A percentile compares a stretch with the other conserved stretches of the same genome.
These are phyloP conservation scores for Solenopsis invicta DNA, from an alignment of 1,140 invertebrate genomes.

Conservation along the genomic window DNA sequence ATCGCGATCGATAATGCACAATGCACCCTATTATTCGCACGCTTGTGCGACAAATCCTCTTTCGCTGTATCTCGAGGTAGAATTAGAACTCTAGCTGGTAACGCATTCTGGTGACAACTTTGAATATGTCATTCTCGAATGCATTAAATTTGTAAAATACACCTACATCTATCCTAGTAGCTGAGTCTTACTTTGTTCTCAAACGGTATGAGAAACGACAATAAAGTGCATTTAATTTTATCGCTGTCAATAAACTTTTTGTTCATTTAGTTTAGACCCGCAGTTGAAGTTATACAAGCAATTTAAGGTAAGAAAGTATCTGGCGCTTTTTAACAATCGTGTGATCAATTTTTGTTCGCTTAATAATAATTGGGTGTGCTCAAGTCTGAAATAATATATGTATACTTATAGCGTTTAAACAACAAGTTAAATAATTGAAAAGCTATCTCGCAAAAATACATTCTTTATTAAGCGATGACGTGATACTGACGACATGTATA, in stretches of 20 bases:
- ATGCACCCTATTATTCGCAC: slow-evolving; percentile 67
- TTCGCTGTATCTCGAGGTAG: slow-evolving; percentile 67
- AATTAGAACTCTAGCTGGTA: slow-evolving; percentile 62
- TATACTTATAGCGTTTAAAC: background rate
- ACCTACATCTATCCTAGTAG: slow-evolving; percentile 51
- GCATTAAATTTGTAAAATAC: slow-evolving; percentile 75
- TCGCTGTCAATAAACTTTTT: slow-evolving; percentile 27
- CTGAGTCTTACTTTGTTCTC: slow-evolving; percentile 74
- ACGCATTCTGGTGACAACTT: background rate
- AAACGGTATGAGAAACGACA: slow-evolving; percentile 77
- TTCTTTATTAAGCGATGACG: background rate
- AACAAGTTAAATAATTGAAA: slow-evolving; percentile 11
- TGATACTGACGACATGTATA: background rate
- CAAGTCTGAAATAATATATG: background rate
- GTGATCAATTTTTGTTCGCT: background rate
- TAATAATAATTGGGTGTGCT: slow-evolving; percentile 1
- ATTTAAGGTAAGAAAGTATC: background rate
- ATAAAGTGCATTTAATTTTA: slow-evolving; percentile 82
- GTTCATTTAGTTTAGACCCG: slow-evolving; percentile 10
- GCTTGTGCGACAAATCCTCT: slow-evolving; percentile 31
- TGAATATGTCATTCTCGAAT: background rate
- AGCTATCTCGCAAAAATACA: background rate
- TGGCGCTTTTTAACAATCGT: background rate
- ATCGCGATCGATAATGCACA: slow-evolving; percentile 57
- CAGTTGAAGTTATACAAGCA: background rate